Conservation (phyloP, 2,113 vertebrate species). For the Mastomys coucha region DNA sequence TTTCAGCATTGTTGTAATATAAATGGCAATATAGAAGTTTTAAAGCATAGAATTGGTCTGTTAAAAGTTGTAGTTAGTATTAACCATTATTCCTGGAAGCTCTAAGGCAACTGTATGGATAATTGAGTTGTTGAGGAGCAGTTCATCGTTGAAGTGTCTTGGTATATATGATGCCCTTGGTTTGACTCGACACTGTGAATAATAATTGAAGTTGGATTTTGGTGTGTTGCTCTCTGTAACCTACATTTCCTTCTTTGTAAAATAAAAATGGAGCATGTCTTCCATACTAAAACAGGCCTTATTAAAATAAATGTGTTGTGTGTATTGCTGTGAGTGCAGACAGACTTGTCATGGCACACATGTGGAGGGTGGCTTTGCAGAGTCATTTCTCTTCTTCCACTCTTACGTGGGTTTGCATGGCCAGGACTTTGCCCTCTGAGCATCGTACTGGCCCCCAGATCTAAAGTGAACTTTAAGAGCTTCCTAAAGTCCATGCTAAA, state of each 20-base stretch:
- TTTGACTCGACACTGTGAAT: not conserved
- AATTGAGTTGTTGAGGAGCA: not conserved
- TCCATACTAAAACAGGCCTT: not conserved
- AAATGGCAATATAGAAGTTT: not conserved
- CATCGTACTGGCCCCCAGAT: not conserved
- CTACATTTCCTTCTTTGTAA: not conserved
- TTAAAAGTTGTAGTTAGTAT: slow-evolving; percentile 4
- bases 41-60: not conserved
- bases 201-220: not conserved
- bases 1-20: not conserved
- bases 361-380: not conserved
- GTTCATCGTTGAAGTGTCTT: not conserved
- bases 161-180: not conserved
- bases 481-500: not conserved
- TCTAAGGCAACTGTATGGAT: not conserved
- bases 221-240: not conserved
- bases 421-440: not conserved
- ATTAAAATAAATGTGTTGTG: not conserved
- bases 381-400: not conserved
- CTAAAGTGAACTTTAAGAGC: not conserved
- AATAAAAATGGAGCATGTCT: not conserved
- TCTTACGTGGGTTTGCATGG: too few species aligned
- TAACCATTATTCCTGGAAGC: not conserved
- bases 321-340: not conserved
- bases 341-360: not conserved